Conservation (phyloP, 2,888 invertebrate genomes). For the Sipha maydis region DNA sequence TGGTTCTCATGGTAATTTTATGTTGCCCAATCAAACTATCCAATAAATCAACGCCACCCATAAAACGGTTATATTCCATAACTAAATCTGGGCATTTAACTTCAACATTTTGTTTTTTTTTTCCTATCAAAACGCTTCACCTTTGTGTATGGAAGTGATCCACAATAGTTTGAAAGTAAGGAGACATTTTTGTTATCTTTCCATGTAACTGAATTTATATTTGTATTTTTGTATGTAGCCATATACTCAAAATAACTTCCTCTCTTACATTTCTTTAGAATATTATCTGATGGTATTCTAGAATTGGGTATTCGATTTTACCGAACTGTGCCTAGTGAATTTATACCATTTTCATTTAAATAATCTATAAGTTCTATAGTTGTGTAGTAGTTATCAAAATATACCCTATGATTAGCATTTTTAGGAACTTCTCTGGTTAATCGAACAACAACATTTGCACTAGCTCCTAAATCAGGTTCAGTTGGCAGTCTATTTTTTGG, state of each 20-base stretch:
- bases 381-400: neutral
- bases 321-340: neutral
- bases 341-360: neutral
- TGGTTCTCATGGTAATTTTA: neutral
- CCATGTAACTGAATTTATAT: neutral
- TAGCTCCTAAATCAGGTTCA: neutral
- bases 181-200: neutral
- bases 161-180: neutral
- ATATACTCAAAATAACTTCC: neutral
- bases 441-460: too few relatives aligned
- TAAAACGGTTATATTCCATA: conserved; percentile 13
- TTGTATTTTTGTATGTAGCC: neutral
- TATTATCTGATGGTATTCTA: neutral
- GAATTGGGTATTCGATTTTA: neutral
- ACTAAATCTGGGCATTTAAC: conserved; percentile 1
- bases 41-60: conserved; percentile 39
- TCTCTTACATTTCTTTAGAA: neutral
- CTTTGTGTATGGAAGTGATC: neutral
- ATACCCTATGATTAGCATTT: neutral
- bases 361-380: neutral
- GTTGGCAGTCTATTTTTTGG: neutral
- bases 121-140: conserved; percentile 20
- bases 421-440: neutral
- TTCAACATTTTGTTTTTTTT: conserved; percentile 28
- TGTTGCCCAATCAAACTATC: neutral